Conservation (phyloP, 2,113 vertebrate species). For the Mobula hypostoma region DNA sequence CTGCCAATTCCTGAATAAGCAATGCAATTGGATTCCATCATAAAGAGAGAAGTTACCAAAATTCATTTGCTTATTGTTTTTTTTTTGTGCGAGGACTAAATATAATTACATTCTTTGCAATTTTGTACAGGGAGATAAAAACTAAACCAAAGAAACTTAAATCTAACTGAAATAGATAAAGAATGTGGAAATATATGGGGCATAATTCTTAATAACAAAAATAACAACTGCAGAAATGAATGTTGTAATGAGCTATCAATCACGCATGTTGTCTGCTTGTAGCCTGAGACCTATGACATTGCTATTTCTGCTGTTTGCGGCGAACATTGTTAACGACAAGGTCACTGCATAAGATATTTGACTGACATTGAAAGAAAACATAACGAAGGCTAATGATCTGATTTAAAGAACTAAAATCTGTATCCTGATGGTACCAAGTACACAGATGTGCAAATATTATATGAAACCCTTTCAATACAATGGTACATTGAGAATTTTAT, state of each 20-base stretch:
- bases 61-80: not conserved
- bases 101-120: not conserved
- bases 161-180: not conserved
- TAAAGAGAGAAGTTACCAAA: not conserved
- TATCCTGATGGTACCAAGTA: too few relatives aligned
- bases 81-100: not conserved
- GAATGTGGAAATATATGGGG: not conserved
- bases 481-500: not conserved
- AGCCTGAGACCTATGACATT: not conserved
- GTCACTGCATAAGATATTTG: not conserved
- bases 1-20: not conserved
- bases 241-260: not conserved
- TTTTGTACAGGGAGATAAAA: not conserved
- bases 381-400: not conserved
- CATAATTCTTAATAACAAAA: constrained; percentile 10
- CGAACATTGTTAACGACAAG: not conserved
- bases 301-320: constrained; percentile 3
- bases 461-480: not conserved
- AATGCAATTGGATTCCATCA: not conserved
- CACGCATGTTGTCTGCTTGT: too few relatives aligned
- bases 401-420: not conserved
- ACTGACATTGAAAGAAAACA: not conserved
- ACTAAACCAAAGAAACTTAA: not conserved
- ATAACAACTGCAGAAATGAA: not conserved
- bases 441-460: not conserved